A percentile compares a stretch with the other conserved stretches of the same genome.
These are phyloP conservation scores for Tenebrosternarchus preto DNA, from an alignment of 2,113 vertebrate species.

Conservation along the genomic window DNA sequence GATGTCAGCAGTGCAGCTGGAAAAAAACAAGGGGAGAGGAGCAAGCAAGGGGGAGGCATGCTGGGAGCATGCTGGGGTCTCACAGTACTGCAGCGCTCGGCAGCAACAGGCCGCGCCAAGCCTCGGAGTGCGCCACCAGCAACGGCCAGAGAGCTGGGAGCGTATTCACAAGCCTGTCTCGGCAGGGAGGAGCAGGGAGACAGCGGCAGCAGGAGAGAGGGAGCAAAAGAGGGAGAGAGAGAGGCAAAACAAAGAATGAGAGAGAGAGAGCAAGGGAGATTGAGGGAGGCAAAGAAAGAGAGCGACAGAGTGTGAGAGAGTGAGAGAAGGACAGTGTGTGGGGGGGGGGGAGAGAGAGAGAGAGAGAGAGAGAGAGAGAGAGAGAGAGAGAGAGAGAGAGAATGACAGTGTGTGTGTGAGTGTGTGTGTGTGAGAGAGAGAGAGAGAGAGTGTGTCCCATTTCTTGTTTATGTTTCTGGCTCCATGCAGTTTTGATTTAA, in stretches of 20 bases:
- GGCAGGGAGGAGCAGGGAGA: neutral
- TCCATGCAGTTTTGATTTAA: slow-evolving; percentile 41
- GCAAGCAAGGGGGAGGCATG: slow-evolving; percentile 8
- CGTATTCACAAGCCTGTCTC: slow-evolving; percentile 28
- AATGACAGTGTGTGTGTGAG: neutral
- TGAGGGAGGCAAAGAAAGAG: neutral
- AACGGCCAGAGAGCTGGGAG: slow-evolving; percentile 13
- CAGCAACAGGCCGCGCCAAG: neutral
- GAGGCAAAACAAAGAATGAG: neutral
- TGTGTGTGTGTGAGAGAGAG: neutral
- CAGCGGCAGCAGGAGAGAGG: neutral
- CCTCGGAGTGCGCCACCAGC: slow-evolving; percentile 5
- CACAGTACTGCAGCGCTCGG: too few species aligned
- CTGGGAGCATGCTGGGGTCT: slow-evolving; percentile 17
- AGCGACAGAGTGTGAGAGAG: neutral
- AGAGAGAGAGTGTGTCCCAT: neutral
- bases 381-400: neutral
- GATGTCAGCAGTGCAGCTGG: slow-evolving; percentile 57
- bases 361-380: neutral
- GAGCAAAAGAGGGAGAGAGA: neutral
- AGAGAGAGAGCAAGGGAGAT: neutral
- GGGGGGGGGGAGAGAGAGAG: neutral
- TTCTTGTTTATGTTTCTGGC: slow-evolving; percentile 45
- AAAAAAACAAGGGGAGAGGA: slow-evolving; percentile 19
- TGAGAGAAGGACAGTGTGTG: too few species aligned